Evolutionary conservation across 2,113 vertebrate genomes (phyloP).

Genomic region (Calidris pugnax): DNA sequence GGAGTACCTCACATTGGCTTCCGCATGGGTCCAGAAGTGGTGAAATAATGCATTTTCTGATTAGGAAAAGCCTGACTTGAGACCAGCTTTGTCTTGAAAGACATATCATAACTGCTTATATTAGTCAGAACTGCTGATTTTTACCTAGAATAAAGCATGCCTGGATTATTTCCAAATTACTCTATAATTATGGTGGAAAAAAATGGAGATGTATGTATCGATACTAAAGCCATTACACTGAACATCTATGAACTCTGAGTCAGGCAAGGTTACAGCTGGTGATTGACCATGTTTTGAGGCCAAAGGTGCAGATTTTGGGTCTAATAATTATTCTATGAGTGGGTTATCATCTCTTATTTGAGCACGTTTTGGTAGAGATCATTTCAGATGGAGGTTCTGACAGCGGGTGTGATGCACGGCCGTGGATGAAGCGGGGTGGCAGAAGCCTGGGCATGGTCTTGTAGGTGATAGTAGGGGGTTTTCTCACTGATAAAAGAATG

Average conservation of each 20-base stretch:
- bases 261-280: background rate
- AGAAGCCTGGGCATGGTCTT: background rate
- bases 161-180: background rate
- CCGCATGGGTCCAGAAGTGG: background rate
- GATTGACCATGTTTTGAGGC: background rate
- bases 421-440: accelerated
- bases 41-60: background rate
- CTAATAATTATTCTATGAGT: background rate
- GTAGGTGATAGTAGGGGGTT: background rate
- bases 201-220: background rate
- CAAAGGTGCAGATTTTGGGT: background rate
- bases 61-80: background rate
- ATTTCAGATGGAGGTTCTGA: background rate
- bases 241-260: background rate
- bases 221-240: background rate
- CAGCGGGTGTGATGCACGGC: accelerated
- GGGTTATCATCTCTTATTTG: background rate
- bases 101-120: background rate
- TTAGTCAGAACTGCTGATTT: background rate
- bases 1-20: background rate
- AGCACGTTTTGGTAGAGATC: background rate
- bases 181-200: background rate
- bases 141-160: background rate
- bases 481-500: background rate
- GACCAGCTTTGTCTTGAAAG: background rate